Percentiles rank a stretch among this genome's conserved stretches.
phyloP scores from a whole-genome alignment of 2,888 invertebrate species.

The Meta bourneti region DNA sequence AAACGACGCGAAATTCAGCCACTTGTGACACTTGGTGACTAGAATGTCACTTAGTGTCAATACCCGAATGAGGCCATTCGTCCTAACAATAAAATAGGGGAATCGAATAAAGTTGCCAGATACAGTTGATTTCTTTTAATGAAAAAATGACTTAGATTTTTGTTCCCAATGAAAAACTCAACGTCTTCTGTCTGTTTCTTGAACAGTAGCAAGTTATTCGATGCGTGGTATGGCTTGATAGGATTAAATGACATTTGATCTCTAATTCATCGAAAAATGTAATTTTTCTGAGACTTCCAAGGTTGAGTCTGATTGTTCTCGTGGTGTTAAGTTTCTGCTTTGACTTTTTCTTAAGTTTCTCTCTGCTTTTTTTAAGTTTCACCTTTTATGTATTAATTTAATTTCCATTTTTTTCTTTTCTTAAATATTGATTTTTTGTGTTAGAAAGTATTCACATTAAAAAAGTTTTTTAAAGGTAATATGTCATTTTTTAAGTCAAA shows the following conservation, averaged over 20 bases:
- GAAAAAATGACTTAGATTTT: not conserved
- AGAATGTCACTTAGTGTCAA: constrained; percentile 17
- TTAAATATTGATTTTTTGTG: no score
- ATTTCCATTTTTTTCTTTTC: not conserved
- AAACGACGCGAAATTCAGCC: not conserved
- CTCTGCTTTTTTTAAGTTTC: not conserved
- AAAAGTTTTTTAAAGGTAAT: no score
- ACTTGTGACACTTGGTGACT: not conserved
- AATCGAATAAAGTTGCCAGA: not conserved
- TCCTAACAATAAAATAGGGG: constrained; percentile 12
- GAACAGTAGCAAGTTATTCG: constrained; percentile 14
- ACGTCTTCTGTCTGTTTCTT: not conserved
- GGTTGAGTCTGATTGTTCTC: not conserved
- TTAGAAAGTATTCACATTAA: no score
- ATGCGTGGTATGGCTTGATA: constrained; percentile 15
- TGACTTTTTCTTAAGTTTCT: not conserved
- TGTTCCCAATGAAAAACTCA: not conserved
- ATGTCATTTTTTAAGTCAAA: no score
- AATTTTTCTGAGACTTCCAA: not conserved
- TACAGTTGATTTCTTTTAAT: constrained; percentile 9
- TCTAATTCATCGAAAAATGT: not conserved
- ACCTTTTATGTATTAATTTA: not conserved
- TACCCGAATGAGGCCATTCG: constrained; percentile 24
- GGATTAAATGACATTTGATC: constrained; percentile 24
- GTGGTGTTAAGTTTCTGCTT: not conserved